Conservation (phyloP, 2,888 invertebrate species). For the Boloria selene region DNA sequence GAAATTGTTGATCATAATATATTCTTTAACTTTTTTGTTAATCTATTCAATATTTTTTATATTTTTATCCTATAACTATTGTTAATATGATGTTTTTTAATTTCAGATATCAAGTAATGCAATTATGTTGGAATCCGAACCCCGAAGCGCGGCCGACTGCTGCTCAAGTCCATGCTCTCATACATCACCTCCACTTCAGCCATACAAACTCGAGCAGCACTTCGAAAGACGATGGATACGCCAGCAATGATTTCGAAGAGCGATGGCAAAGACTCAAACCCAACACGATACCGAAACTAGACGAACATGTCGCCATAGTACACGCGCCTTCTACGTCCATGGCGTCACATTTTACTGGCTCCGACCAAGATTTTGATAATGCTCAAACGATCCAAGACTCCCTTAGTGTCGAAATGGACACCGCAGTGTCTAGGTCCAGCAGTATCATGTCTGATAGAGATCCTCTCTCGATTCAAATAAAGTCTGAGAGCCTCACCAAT, state of each 20-base stretch:
- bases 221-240: constrained; percentile 53
- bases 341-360: constrained; percentile 61
- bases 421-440: constrained; percentile 68
- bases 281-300: constrained; percentile 82
- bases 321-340: constrained; percentile 69
- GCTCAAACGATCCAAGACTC: constrained; percentile 57
- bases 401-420: constrained; percentile 65
- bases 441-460: constrained; percentile 75
- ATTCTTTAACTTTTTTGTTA: too few relatives aligned
- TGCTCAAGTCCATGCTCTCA: constrained; percentile 68
- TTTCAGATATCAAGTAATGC: constrained; percentile 86
- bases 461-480: constrained; percentile 65
- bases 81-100: neutral
- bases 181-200: constrained; percentile 67
- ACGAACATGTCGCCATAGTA: constrained; percentile 77
- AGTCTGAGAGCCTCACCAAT: constrained; percentile 83
- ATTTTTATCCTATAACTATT: neutral
- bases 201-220: constrained; percentile 50
- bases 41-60: too few relatives aligned
- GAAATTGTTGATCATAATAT: too few relatives aligned
- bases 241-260: constrained; percentile 84
- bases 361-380: constrained; percentile 60
- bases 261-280: constrained; percentile 88
- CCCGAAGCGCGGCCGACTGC: constrained; percentile 60
- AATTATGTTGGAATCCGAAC: constrained; percentile 84